These are phyloP conservation scores for Alauda arvensis DNA, from an alignment of 2,797 vertebrate species.

Conservation along the genomic window DNA sequence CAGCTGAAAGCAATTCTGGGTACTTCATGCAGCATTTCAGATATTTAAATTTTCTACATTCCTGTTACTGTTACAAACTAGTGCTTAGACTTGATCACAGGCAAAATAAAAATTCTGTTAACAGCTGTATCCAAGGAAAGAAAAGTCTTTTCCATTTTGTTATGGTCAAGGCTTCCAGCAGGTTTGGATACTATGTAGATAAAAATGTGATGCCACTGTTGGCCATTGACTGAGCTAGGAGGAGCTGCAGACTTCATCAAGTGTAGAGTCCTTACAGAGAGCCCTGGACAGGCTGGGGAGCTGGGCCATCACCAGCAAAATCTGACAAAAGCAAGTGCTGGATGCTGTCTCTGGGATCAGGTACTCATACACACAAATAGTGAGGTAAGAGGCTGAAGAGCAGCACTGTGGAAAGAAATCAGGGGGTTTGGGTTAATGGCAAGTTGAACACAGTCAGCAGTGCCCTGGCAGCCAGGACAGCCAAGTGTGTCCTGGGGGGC, in stretches of 20 bases:
- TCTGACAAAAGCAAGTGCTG: neutral
- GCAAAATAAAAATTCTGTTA: neutral
- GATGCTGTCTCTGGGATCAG: neutral
- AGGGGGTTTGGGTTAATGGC: no score
- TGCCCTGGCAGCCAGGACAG: neutral
- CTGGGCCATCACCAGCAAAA: neutral
- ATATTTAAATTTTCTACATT: neutral
- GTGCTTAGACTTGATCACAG: neutral
- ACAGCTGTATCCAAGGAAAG: neutral
- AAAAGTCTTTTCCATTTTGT: neutral
- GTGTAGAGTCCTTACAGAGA: neutral
- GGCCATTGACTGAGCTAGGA: neutral
- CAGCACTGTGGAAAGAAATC: neutral
- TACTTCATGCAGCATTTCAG: neutral
- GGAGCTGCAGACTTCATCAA: neutral
- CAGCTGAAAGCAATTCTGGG: neutral
- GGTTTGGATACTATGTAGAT: neutral
- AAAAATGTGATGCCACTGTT: neutral
- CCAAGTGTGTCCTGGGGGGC: rapidly evolving
- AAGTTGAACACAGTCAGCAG: neutral
- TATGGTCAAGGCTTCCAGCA: neutral
- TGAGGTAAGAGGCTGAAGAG: neutral
- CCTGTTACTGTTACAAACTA: neutral
- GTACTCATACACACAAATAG: neutral
- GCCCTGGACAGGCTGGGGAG: neutral